Evolutionary conservation across 2,113 vertebrate species (phyloP).

Genomic region (Acanthisitta chloris): DNA sequence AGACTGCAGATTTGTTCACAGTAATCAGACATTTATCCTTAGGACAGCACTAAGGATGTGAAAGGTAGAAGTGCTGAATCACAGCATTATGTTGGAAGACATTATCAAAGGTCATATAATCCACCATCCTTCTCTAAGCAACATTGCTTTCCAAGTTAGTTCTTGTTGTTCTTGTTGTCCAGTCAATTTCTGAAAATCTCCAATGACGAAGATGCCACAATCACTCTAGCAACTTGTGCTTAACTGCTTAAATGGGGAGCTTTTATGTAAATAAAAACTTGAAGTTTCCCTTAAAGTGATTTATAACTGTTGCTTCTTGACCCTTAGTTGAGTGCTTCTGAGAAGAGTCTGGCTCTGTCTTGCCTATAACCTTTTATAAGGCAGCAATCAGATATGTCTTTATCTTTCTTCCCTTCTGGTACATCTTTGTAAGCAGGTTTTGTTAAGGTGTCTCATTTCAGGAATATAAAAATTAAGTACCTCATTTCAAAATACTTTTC

Average conservation of each 20-base stretch:
- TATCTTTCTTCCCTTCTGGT: not conserved
- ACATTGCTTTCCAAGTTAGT: not conserved
- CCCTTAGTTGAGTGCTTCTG: not conserved
- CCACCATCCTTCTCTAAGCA: not conserved
- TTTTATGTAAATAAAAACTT: not conserved
- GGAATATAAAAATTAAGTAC: not conserved
- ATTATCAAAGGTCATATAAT: not conserved
- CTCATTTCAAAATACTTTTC: not conserved
- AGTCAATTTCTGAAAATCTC: not conserved
- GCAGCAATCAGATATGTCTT: not conserved
- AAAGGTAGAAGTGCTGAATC: not conserved
- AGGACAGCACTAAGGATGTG: rapidly evolving
- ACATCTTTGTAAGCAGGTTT: not conserved
- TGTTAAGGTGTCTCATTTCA: not conserved
- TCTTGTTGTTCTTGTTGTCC: not conserved
- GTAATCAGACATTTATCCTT: not conserved
- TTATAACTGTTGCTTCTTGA: not conserved
- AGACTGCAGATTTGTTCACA: not conserved
- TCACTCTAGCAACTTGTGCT: not conserved
- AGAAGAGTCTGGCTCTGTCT: not conserved
- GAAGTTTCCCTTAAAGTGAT: not conserved
- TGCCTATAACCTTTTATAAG: not conserved
- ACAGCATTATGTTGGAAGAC: not conserved
- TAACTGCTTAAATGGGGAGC: not conserved
- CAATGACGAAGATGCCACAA: not conserved